These are phyloP conservation scores for Ceramica pisi DNA, from an alignment of 2,888 invertebrate genomes.

Conservation along the genomic window DNA sequence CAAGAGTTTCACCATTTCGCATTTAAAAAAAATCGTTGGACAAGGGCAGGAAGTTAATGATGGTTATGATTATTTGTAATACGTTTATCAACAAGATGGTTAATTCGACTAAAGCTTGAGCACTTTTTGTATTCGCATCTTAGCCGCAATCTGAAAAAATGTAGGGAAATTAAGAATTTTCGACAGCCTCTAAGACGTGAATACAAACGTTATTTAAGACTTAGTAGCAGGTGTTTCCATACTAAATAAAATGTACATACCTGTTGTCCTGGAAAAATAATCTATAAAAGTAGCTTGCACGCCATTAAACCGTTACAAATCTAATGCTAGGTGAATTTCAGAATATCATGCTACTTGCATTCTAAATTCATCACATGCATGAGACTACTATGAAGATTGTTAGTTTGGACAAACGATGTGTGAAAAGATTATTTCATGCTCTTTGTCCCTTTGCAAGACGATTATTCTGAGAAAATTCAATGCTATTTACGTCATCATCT, in stretches of 20 bases:
- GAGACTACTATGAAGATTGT: neutral
- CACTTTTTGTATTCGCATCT: no score
- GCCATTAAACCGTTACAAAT: no score
- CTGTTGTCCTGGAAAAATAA: neutral
- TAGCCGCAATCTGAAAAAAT: no score
- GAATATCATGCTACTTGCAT: neutral
- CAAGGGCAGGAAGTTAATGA: neutral
- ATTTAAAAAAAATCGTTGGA: no score
- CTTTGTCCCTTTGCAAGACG: constrained; percentile 27
- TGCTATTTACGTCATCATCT: constrained; percentile 39
- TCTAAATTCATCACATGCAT: neutral
- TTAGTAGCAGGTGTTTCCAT: no score
- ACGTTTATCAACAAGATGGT: no score
- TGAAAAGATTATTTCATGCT: constrained; percentile 16
- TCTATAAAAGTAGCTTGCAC: neutral
- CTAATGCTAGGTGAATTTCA: neutral
- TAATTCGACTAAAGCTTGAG: no score
- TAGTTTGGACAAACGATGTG: neutral
- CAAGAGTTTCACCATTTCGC: no score
- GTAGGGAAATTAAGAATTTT: no score
- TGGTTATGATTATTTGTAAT: neutral
- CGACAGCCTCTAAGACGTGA: no score
- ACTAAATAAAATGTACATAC: neutral
- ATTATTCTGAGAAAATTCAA: constrained; percentile 28
- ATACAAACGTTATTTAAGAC: no score